phyloP scores from a whole-genome alignment of 2,797 vertebrate genomes.

The Oreochromis grahami region DNA sequence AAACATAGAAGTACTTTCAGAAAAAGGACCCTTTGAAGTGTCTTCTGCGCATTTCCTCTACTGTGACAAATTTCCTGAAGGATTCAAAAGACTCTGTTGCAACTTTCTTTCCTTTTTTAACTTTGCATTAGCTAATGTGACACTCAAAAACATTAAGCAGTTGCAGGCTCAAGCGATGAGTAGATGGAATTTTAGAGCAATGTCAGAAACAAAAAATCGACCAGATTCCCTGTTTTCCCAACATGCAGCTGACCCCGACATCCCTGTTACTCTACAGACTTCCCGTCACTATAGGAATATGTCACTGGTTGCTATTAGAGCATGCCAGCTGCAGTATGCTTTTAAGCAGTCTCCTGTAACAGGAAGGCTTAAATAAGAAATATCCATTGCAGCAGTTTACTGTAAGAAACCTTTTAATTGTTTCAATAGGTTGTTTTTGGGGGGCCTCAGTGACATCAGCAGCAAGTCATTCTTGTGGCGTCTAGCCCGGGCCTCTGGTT shows the following conservation, averaged over 20 bases:
- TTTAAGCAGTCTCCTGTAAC: background rate
- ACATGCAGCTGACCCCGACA: slow-evolving; percentile 31
- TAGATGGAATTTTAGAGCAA: slow-evolving; percentile 1
- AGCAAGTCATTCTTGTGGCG: slow-evolving; percentile 15
- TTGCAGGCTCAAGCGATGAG: background rate
- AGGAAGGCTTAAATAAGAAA: background rate
- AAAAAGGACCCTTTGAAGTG: background rate
- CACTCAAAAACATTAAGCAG: background rate
- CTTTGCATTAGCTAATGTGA: background rate
- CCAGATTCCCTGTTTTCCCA: slow-evolving; percentile 1
- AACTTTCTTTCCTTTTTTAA: background rate
- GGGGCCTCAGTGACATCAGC: background rate
- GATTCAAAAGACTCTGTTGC: background rate
- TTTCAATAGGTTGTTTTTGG: background rate
- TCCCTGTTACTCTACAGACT: slow-evolving; percentile 6
- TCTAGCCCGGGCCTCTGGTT: slow-evolving; percentile 25
- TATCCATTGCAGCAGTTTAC: background rate
- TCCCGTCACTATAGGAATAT: slow-evolving; percentile 28
- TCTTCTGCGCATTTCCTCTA: background rate
- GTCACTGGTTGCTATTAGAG: background rate
- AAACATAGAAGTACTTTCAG: background rate
- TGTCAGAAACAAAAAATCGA: background rate
- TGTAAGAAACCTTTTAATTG: background rate
- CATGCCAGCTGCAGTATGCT: background rate
- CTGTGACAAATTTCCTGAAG: background rate